Evolutionary conservation across 2,797 vertebrate genomes (phyloP), one percentile per base, ranked within the genome.

Genomic region (Hypotaenidia okinawae): DNA sequence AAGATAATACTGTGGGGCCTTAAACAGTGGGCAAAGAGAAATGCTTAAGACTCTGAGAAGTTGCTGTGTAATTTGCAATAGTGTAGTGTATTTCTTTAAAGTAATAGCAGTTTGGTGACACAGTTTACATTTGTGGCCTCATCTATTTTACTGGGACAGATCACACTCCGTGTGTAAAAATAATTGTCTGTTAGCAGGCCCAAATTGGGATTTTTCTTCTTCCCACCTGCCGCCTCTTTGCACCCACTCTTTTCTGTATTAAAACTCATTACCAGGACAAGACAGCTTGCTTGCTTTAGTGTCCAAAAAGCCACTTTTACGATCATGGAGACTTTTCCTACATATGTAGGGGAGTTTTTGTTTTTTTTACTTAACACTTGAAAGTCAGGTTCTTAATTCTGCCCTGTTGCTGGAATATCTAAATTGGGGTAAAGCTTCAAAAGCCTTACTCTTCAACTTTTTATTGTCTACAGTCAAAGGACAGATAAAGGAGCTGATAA

Each of bases 151-250:
- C 18, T 77, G 51, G 49, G 45, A 32, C 21, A 54, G 28, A 32
- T 81, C 16, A 27, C 55, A 23, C 24, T 54, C 27, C 32, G 59
- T 73, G n/a, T 13, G 32, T 79, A 41, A 69, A 69, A 70, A 57
- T 37, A 52, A 27, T 70, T 51, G 52, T 12, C 32, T 61, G 16
- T 51, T 72, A 32, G 17, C 73, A 69, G 30, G 15, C 51, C 14
- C 18, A 23, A 72, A 61, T 11, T 9, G 6, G 4, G 22, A 2
- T 27, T 74, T 76, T 47, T 64, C 23, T 58, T 80, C 19, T 2
- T 2, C 5, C 4, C 3, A 5, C 1, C 2, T 6, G 21, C 45
- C 19, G 14, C 2, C 2, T 5, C 6, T 30, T 63, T 49, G 11
- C 28, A 54, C 27, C 24, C 16, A 8, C 6, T 63, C 16, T 39